phyloP scores from a whole-genome alignment of 2,113 vertebrate species.

The Sinosuthora webbiana region DNA sequence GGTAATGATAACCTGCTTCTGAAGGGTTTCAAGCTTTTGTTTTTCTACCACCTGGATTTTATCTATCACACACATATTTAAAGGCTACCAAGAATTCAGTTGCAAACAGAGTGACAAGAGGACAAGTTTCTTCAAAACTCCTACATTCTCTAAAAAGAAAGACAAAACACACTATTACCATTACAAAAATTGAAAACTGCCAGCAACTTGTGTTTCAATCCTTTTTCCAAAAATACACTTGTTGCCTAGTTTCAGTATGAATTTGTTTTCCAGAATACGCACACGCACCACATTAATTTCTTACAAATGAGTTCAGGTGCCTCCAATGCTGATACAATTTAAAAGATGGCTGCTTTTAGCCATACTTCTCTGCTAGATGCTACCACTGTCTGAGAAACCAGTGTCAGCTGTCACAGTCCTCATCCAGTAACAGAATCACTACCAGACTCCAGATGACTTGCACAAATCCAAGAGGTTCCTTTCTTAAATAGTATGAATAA shows the following conservation, averaged over 20 bases:
- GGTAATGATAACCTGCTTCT: not conserved
- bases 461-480: not conserved
- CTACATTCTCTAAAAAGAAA: not conserved
- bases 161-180: not conserved
- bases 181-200: not conserved
- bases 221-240: not conserved
- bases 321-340: not conserved
- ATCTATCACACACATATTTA: not conserved
- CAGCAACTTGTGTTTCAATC: not conserved
- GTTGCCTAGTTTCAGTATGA: not conserved
- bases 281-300: not conserved
- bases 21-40: not conserved
- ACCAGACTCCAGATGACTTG: not conserved
- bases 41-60: not conserved
- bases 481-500: not conserved
- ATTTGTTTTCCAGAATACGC: not conserved
- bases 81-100: not conserved
- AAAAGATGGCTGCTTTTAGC: not conserved
- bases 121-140: not conserved
- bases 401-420: not conserved
- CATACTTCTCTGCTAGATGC: not conserved
- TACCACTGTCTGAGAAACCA: not conserved
- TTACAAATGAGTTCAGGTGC: not conserved
- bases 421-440: not conserved
- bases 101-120: not conserved